A percentile compares a stretch with the other conserved stretches of the same genome.
Conservation (phyloP, 2,797 vertebrate species). For the Cuculus canorus region DNA sequence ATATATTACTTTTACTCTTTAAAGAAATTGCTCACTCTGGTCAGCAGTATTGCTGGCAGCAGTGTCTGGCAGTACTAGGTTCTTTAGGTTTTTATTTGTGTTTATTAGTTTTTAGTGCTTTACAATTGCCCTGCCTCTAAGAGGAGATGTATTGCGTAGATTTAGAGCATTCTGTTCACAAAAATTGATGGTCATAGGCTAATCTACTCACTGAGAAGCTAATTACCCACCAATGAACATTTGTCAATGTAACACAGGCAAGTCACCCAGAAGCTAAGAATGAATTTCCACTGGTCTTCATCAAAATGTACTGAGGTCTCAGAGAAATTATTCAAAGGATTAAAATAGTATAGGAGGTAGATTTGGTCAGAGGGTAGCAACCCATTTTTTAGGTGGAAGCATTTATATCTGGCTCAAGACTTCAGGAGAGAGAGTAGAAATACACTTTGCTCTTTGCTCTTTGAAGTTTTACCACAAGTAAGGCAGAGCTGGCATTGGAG, state of each 20-base stretch:
- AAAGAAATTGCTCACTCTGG: background rate
- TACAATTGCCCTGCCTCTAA: background rate
- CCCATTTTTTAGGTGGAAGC: background rate
- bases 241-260: slow-evolving; percentile 4
- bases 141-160: background rate
- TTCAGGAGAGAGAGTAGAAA: background rate
- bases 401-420: background rate
- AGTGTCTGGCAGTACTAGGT: background rate
- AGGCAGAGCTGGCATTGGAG: background rate
- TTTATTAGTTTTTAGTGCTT: background rate
- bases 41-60: background rate
- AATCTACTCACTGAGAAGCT: background rate
- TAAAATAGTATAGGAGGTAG: background rate
- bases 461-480: background rate
- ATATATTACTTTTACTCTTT: background rate
- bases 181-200: background rate
- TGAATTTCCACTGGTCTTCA: background rate
- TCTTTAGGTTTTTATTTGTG: slow-evolving; percentile 6
- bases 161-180: background rate
- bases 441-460: background rate
- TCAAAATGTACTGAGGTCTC: background rate
- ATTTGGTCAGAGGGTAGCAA: background rate
- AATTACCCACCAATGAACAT: background rate
- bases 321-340: background rate
- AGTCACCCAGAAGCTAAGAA: slow-evolving; percentile 12